Conservation (phyloP, 2,888 invertebrate species). For the Xestia rhomboidea region DNA sequence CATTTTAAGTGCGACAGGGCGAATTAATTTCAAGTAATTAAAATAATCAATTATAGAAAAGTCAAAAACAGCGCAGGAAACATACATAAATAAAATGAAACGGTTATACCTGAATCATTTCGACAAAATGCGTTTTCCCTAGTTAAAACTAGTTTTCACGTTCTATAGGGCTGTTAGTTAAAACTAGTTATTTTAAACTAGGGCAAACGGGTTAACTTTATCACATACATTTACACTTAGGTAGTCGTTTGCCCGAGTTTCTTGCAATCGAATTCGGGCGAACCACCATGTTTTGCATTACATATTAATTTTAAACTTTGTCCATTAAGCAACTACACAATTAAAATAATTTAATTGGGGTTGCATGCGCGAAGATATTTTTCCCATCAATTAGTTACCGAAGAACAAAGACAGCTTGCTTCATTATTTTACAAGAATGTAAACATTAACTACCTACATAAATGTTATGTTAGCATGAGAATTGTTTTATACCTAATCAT, state of each 20-base stretch:
- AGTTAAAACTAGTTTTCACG: too few relatives aligned
- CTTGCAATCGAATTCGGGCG: neutral
- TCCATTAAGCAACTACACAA: neutral
- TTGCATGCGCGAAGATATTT: slow-evolving; percentile 20
- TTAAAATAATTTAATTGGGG: neutral
- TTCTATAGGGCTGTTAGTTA: too few relatives aligned
- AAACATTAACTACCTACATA: neutral
- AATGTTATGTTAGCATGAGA: slow-evolving; percentile 12
- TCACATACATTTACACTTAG: neutral
- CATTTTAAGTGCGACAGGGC: too few relatives aligned
- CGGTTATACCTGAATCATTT: too few relatives aligned
- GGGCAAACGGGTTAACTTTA: too few relatives aligned
- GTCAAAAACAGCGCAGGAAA: too few relatives aligned
- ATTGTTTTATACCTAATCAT: neutral
- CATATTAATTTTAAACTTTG: neutral
- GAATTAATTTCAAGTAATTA: too few relatives aligned
- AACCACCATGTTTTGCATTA: neutral
- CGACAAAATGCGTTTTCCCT: too few relatives aligned
- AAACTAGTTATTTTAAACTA: too few relatives aligned
- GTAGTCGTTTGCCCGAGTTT: neutral
- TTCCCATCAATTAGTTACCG: slow-evolving; percentile 32
- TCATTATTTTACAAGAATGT: slow-evolving; percentile 31
- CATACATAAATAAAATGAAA: too few relatives aligned
- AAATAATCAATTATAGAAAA: too few relatives aligned
- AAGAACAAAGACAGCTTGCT: slow-evolving; percentile 32